These are phyloP conservation scores for Catharus ustulatus DNA, from an alignment of 2,797 vertebrate species.

Conservation along the genomic window DNA sequence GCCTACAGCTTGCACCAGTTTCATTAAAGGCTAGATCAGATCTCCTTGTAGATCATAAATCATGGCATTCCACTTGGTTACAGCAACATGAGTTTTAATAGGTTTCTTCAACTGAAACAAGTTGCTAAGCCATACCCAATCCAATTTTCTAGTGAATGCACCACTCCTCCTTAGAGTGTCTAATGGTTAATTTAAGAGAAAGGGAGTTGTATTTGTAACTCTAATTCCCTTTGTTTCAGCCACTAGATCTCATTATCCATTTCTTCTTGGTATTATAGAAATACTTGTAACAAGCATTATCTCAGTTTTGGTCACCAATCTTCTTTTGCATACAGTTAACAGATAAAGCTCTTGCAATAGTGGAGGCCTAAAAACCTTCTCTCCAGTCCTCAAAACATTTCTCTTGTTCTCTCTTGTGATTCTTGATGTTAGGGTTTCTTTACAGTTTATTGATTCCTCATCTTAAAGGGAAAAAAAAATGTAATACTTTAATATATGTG, in stretches of 20 bases:
- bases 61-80: not conserved
- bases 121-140: not conserved
- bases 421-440: not conserved
- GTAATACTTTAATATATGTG: not conserved
- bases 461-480: not conserved
- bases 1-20: not conserved
- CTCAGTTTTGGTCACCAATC: not conserved
- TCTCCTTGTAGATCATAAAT: constrained; percentile 15
- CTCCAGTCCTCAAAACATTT: not conserved
- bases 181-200: not conserved
- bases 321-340: not conserved
- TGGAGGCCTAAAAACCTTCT: not conserved
- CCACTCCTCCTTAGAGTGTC: not conserved
- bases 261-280: not conserved
- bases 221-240: not conserved
- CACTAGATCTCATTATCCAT: not conserved
- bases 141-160: not conserved
- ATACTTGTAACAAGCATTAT: not conserved
- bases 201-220: not conserved
- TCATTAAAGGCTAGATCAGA: not conserved
- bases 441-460: not conserved
- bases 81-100: constrained; percentile 5
- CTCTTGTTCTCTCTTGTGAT: not conserved
- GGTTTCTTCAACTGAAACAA: constrained; percentile 16
- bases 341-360: not conserved